Percentiles rank a stretch among this genome's conserved stretches.
Evolutionary conservation across 64 coral and sea anemone genomes (phyloP).

Genomic region (Porites australiensis): DNA sequence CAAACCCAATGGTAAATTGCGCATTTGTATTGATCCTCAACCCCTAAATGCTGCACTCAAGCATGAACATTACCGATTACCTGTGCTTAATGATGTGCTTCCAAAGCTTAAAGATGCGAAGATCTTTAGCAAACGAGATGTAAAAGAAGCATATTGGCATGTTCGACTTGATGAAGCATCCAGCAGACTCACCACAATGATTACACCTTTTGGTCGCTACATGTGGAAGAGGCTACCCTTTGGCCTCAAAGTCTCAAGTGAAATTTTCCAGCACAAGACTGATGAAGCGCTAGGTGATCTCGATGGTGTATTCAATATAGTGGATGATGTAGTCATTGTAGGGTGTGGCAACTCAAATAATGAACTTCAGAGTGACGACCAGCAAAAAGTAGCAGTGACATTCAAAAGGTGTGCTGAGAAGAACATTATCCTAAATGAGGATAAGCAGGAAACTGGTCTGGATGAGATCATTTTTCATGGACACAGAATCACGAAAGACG

Average conservation of each 20-base stretch:
- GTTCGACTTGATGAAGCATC: slow-evolving; percentile 11
- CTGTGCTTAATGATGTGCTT: slow-evolving; percentile 49
- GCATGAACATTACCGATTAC: slow-evolving; percentile 46
- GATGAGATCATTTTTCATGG: slow-evolving; percentile 55
- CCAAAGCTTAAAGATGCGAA: slow-evolving; percentile 55
- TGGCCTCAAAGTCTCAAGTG: slow-evolving; percentile 57
- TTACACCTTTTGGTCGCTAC: slow-evolving; percentile 40
- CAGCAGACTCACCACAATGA: slow-evolving; percentile 51
- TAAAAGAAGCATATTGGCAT: slow-evolving; percentile 36
- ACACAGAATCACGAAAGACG: slow-evolving; percentile 55
- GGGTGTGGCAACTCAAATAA: slow-evolving; percentile 51
- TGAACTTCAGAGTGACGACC: slow-evolving; percentile 45
- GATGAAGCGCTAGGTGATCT: slow-evolving; percentile 56
- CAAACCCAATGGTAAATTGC: no score
- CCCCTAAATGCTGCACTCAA: slow-evolving; percentile 12
- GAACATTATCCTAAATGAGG: slow-evolving; percentile 68
- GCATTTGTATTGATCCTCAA: no score
- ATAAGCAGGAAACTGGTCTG: slow-evolving; percentile 33
- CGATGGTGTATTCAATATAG: slow-evolving; percentile 60
- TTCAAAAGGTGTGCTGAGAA: slow-evolving; percentile 43
- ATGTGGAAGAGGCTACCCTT: slow-evolving; percentile 71
- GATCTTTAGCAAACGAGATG: slow-evolving; percentile 61
- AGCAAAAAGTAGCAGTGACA: slow-evolving; percentile 25
- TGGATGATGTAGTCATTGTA: slow-evolving; percentile 57
- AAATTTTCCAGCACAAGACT: slow-evolving; percentile 63